phyloP scores from a whole-genome alignment of 2,888 invertebrate species.

The Sarcophaga carnaria region DNA sequence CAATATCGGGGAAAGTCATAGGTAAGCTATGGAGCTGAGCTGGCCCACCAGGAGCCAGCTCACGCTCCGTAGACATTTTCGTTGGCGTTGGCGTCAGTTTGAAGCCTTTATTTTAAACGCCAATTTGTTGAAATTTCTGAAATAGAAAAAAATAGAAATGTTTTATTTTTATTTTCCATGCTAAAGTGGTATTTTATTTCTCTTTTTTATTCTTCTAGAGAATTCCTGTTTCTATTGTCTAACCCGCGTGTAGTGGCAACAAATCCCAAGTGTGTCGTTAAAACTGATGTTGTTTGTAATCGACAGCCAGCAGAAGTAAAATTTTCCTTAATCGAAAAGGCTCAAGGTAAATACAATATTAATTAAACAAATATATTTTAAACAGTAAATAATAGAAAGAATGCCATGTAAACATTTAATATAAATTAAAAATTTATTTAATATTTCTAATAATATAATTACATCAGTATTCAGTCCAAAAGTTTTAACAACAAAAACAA shows the following conservation, averaged over 20 bases:
- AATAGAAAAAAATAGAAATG: slow-evolving; percentile 57
- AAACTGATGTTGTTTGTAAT: slow-evolving; percentile 90
- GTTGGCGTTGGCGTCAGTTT: slow-evolving; percentile 81
- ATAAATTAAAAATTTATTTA: too few relatives aligned
- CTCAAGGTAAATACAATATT: slow-evolving; percentile 82
- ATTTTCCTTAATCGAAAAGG: slow-evolving; percentile 83
- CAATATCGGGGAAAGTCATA: slow-evolving; percentile 82
- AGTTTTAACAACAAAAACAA: too few relatives aligned
- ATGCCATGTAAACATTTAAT: too few relatives aligned
- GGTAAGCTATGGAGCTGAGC: slow-evolving; percentile 82
- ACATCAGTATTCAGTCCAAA: too few relatives aligned
- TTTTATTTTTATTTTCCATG: slow-evolving; percentile 24
- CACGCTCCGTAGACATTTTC: slow-evolving; percentile 85
- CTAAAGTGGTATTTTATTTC: neutral
- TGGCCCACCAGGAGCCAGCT: slow-evolving; percentile 83
- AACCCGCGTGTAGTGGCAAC: slow-evolving; percentile 86
- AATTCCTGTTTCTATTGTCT: slow-evolving; percentile 87
- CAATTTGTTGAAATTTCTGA: slow-evolving; percentile 46
- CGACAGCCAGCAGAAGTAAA: slow-evolving; percentile 88
- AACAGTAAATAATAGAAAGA: too few relatives aligned
- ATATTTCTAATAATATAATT: too few relatives aligned
- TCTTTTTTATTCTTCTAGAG: slow-evolving; percentile 82
- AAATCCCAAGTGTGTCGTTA: slow-evolving; percentile 89
- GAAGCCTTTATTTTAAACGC: slow-evolving; percentile 72
- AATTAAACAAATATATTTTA: neutral